Evolutionary conservation across 2,888 invertebrate genomes (phyloP).

Genomic region (Monopis laevigella): DNA sequence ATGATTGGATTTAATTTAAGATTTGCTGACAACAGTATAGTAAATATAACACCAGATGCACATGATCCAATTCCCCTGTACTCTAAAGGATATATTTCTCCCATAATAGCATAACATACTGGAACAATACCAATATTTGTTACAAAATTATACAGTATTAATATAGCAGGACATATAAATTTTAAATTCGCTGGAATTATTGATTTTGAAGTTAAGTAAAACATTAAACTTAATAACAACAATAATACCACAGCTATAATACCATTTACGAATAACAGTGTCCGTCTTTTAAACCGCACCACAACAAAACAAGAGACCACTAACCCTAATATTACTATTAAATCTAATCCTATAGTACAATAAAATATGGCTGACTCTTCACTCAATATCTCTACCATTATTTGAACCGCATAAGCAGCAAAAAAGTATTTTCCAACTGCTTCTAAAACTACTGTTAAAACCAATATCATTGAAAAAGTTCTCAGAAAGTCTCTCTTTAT

Average conservation of each 20-base stretch:
- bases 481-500: conserved; percentile 33
- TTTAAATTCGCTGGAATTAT: conserved; percentile 1
- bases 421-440: conserved; percentile 37
- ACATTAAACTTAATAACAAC: conserved; percentile 1
- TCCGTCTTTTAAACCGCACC: conserved; percentile 33
- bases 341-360: conserved; percentile 33
- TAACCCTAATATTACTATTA: conserved; percentile 28
- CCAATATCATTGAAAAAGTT: conserved; percentile 29
- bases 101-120: conserved; percentile 37
- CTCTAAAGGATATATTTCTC: conserved; percentile 40
- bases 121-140: conserved; percentile 18
- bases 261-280: conserved; percentile 34
- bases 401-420: conserved; percentile 38
- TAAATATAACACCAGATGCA: conserved; percentile 28
- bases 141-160: conserved; percentile 1
- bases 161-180: conserved; percentile 3
- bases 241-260: conserved; percentile 26
- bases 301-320: conserved; percentile 32
- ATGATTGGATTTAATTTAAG: conserved; percentile 34
- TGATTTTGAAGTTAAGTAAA: conserved; percentile 3
- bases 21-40: conserved; percentile 25
- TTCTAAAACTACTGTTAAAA: conserved; percentile 30
- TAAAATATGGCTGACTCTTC: conserved; percentile 30
- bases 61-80: conserved; percentile 35
- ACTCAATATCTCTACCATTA: conserved; percentile 32